Base-by-base conservation (phyloP, 2,113 vertebrate species). In the Cnemophilus loriae region DNA sequence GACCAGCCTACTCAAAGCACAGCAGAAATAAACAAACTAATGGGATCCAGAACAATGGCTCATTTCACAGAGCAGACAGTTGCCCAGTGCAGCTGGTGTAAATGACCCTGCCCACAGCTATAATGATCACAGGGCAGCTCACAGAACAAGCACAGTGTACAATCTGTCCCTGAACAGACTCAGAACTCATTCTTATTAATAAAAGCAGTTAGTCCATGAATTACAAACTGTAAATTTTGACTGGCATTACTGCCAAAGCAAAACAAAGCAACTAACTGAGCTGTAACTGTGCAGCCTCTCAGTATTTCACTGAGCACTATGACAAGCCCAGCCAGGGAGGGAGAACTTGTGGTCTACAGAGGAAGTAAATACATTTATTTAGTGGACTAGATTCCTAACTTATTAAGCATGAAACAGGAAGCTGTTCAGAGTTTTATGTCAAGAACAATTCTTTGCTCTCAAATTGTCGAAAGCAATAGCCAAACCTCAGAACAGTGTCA, bases 61-160 rank as follows among this genome's bases (percentile, higher is more conserved):
- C 93, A 97, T 95, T 97, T 96, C 91, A 88, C 95, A 95, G 90
- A 93, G 73, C 64, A 96, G 95, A 83, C 75, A 81, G 55, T 79
- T 74, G 85, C 83, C 95, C 94, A 90, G 50, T 91, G 68, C 96
- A 96, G 89, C 94, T 93, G 93, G 68, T 65, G 81, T 75, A 91
- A 96, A 96, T 93, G 89, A 97, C 90, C 75, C 85, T 94, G 82
- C 83, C 87, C 93, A 90, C 79, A 96, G 91, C 82, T 90, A 26
- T 94, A 93, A 94, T 3, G 44, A 95, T 88, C 69, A 73, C 81
- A 89, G 68, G 89, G 71, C 73, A 91, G 93, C 78, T 76, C 89
- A 78, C 75, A 95, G 59, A 95, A 70, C 89, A 88, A 84, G 64
- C 27, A 64, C 4, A 7, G 52, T 52, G 46, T 20, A 90, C 85